Conservation (phyloP, 2,113 vertebrate species). For the Aptenodytes patagonicus region DNA sequence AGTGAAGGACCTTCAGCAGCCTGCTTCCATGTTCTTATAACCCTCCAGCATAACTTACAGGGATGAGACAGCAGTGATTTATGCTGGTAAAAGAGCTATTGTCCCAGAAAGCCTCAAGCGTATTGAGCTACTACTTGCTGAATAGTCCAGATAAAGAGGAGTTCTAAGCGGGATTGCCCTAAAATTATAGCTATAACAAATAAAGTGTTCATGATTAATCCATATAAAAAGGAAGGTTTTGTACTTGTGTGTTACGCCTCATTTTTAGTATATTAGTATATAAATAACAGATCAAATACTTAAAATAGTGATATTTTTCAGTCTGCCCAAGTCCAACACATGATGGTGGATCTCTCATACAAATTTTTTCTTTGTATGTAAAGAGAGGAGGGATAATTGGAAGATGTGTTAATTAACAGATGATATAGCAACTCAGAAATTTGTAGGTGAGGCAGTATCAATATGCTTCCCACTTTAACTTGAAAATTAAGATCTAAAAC, state of each 20-base stretch:
- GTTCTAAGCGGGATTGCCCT: slow-evolving; percentile 1
- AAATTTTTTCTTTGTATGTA: not conserved
- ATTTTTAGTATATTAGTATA: not conserved
- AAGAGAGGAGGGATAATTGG: not conserved
- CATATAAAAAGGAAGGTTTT: not conserved
- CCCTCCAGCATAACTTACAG: slow-evolving; percentile 56
- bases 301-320: not conserved
- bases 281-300: not conserved
- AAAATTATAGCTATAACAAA: slow-evolving; percentile 38
- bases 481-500: not conserved
- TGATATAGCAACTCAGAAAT: not conserved
- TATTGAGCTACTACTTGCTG: not conserved
- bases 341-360: not conserved
- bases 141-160: slow-evolving; percentile 36
- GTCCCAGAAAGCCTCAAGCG: slow-evolving; percentile 58
- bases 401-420: slow-evolving; percentile 5
- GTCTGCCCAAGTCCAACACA: not conserved
- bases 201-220: slow-evolving; percentile 1
- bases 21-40: slow-evolving; percentile 61
- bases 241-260: not conserved
- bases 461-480: not conserved
- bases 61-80: slow-evolving; percentile 66
- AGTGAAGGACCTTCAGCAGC: slow-evolving; percentile 63
- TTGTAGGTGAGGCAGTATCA: not conserved
- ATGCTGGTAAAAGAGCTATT: slow-evolving; percentile 68